Conservation (phyloP, 2,797 vertebrate genomes). For the Aplochiton taeniatus region DNA sequence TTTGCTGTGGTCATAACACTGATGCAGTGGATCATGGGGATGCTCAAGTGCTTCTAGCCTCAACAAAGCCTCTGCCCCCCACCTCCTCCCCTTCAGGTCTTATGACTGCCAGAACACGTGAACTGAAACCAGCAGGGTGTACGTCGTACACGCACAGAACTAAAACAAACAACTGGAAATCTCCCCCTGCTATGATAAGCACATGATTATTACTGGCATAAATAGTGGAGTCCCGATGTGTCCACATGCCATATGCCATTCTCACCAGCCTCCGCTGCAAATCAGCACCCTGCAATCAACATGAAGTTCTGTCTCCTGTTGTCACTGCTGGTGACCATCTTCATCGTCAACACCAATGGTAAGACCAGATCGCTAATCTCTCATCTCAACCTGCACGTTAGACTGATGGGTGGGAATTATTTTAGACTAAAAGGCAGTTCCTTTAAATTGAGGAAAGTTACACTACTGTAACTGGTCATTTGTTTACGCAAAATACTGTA, state of each 20-base stretch:
- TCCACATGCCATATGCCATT: neutral
- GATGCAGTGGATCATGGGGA: neutral
- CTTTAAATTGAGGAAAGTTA: too few species aligned
- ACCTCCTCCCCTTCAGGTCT: constrained; percentile 41
- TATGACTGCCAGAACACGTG: constrained; percentile 65
- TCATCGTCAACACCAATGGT: constrained; percentile 34
- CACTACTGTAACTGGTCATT: too few species aligned
- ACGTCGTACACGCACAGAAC: constrained; percentile 20
- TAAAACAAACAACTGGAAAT: constrained; percentile 52
- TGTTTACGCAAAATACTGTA: too few species aligned
- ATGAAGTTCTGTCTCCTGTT: constrained; percentile 62
- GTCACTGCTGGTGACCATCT: constrained; percentile 36
- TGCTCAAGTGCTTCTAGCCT: constrained; percentile 14
- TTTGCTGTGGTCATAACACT: too few species aligned
- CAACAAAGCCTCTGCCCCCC: constrained; percentile 29
- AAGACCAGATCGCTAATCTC: constrained; percentile 18
- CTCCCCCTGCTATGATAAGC: constrained; percentile 28
- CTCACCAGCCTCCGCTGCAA: too few species aligned
- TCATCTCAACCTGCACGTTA: too few species aligned
- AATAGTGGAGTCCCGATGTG: constrained; percentile 19
- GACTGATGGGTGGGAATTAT: too few species aligned
- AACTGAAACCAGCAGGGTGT: neutral
- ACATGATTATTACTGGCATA: constrained; percentile 58
- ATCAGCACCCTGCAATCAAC: constrained; percentile 11
- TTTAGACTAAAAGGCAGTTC: too few species aligned